Base-by-base conservation (phyloP, 2,113 vertebrate genomes). In the Glaucidium brasilianum region DNA sequence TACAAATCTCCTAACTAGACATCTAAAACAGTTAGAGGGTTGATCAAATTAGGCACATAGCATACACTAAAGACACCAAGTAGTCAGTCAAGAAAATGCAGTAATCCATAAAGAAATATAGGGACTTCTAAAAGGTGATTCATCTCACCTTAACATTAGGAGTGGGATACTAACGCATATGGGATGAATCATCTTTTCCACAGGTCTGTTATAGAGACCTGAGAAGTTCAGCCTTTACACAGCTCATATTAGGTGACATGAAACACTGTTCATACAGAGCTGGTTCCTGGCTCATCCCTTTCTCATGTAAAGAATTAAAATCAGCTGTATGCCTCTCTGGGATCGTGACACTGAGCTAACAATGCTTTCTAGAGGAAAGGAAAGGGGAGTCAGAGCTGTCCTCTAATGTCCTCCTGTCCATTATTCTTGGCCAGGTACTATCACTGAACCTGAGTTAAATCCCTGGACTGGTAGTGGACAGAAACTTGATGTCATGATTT, bases 321-420 rank as follows among this genome's bases (percentile, higher is more conserved):
- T 10, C 2, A 2, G 15, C 56, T 63, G 19, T 60, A 20, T 4
- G 11, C 32, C 49, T 68, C 1, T 0, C 12, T 0, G 0, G 32
- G 12, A 11, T 69, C 23, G 39, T 45, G 49, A 73, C 23, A 17
- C 43, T 45, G 53, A 73, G 35, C 58, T 63, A 17, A 29, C 5
- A 52, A 15, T 39, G 41, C 11, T 34, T 58, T 19, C 43, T 47
- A 22, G 14, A 1, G 2, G 80, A 75, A 63, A 68, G 39, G 11
- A 77, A 50, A 69, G 27, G 11, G 10, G 25, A 39, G 7, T 32
- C 18, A 53, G n/a, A 52, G 20, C 29, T 77, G 43, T 21, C 29
- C 6, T n/a, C n/a, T n/a, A n/a, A n/a, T n/a, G n/a, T n/a, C n/a
- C n/a, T n/a, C n/a, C n/a, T n/a, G n/a, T n/a, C n/a, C n/a, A n/a